Evolutionary conservation across 2,888 invertebrate genomes (phyloP), one percentile per base, ranked within the genome.

Genomic region (Andrena dorsata): DNA sequence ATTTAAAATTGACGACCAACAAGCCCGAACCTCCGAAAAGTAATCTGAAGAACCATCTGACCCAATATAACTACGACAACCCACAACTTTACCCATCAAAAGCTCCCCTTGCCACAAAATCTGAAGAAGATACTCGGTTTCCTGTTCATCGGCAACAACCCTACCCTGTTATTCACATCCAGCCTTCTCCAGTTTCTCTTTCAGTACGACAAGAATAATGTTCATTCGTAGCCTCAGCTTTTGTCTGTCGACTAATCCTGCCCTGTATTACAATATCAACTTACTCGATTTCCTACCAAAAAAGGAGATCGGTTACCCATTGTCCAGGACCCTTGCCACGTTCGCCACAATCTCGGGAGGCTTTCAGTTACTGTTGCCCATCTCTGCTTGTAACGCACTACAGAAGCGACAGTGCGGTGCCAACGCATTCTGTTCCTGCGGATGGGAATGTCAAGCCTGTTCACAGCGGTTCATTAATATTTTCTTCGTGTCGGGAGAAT

Each of bases 211-310:
- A 23, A 16, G n/a, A 66, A 66, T 6, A 23, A 53, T 61, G 60
- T 64, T 58, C 64, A 58, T 56, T 23, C 68, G 23, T 13, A 32
- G 23, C 32, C 53, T 56, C 23, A 53, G 51, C 51, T 51, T 56
- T 23, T 56, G 32, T 68, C 30, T 16, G 51, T 23, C 6, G 68
- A 69, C 35, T 53, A 32, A 68, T 69, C 28, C 30, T 66, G 16
- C 71, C 51, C 51, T 32, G 8, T 53, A 76, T 23, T 41, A 20
- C 16, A 64, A 65, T 77, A 77, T 20, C 77, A n/a, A 60, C 64
- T 77, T 77, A 60, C 65, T 49, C 65, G 60, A 77, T 74, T 77
- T 64, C 73, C 58, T 35, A 23, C 20, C 20, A 28, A 64, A 74
- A 65, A 20, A 74, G 23, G 13, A 10, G 64, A 77, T 77, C 74